Base-by-base conservation (phyloP, 2,888 invertebrate species). In the Phrixothrix hirtus region DNA sequence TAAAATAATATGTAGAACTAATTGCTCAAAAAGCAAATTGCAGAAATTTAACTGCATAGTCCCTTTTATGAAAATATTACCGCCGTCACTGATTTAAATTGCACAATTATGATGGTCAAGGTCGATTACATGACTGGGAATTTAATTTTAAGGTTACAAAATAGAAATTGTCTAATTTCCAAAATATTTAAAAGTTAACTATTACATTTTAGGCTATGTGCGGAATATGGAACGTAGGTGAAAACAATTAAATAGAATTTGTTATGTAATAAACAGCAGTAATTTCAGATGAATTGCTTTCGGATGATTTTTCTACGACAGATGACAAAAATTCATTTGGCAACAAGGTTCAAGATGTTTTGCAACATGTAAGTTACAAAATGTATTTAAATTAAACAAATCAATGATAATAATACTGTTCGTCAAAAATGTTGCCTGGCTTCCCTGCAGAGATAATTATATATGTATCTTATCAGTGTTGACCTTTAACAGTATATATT, bases 341-440 rank as follows among this genome's bases (percentile, higher is more conserved):
- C 26, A 43, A 49, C 35, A 54, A 44, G 30, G 29, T 45, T 36
- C 29, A 49, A 29, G 32, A 16, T 31, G 12, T 55, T 42, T 50
- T 55, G 44, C 55, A 55, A 46, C 50, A 55, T 26, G 55, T 55
- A 55, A 55, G 55, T 54, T 21, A 44, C 14, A 27, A 36, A 31
- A 11, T 27, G 27, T n/a, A n/a, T n/a, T n/a, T n/a, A 5, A 21
- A 21, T 3, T 21, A 21, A 21, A 21, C 21, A 21, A 7, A 21
- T 21, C 6, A 25, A 12, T 9, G 21, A 12, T 37, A 21, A 37
- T n/a, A n/a, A n/a, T n/a, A n/a, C n/a, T n/a, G n/a, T n/a, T n/a
- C 21, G 21, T 21, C 21, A 21, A 21, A 7, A 7, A 21, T 25
- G 13, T 37, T 25, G 25, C 11, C 12, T 25, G 17, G 25, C 34